These are phyloP conservation scores for Phrixothrix hirtus DNA, from an alignment of 2,888 invertebrate genomes.

Conservation along the genomic window DNA sequence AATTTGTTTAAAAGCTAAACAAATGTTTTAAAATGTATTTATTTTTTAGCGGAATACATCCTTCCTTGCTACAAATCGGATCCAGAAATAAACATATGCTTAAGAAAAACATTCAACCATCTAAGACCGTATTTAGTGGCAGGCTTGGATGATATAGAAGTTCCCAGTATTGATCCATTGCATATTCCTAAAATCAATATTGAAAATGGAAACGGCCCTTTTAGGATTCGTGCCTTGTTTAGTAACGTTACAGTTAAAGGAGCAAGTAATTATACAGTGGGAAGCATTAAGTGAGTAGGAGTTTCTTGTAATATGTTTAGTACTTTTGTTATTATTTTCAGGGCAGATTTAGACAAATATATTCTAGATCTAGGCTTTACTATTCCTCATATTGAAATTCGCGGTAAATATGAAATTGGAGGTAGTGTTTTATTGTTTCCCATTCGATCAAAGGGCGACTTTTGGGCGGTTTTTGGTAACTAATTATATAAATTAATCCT, in stretches of 20 bases:
- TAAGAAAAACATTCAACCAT: conserved; percentile 73
- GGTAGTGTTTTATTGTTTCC: conserved; percentile 79
- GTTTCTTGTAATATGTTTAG: neutral
- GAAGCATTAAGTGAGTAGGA: conserved; percentile 65
- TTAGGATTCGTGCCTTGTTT: conserved; percentile 73
- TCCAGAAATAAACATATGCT: conserved; percentile 67
- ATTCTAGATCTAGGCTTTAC: conserved; percentile 65
- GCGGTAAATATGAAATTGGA: conserved; percentile 75
- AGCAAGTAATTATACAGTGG: conserved; percentile 73
- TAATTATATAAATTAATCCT: neutral
- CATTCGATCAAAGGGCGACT: conserved; percentile 77
- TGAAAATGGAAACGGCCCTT: conserved; percentile 78
- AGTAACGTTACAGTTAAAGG: conserved; percentile 76
- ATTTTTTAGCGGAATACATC: conserved; percentile 69
- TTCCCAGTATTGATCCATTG: conserved; percentile 77
- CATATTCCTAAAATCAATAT: conserved; percentile 71
- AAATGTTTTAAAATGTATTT: no score
- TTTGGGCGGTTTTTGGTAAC: conserved; percentile 79
- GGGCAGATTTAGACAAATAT: conserved; percentile 64
- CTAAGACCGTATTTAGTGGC: conserved; percentile 69
- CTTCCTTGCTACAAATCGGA: conserved; percentile 70
- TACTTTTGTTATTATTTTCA: conserved; percentile 43
- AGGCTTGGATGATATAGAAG: conserved; percentile 72
- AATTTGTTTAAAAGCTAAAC: no score
- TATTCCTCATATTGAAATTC: conserved; percentile 73